phyloP scores from a whole-genome alignment of 2,113 vertebrate species.

The Mionectes macconnelli region DNA sequence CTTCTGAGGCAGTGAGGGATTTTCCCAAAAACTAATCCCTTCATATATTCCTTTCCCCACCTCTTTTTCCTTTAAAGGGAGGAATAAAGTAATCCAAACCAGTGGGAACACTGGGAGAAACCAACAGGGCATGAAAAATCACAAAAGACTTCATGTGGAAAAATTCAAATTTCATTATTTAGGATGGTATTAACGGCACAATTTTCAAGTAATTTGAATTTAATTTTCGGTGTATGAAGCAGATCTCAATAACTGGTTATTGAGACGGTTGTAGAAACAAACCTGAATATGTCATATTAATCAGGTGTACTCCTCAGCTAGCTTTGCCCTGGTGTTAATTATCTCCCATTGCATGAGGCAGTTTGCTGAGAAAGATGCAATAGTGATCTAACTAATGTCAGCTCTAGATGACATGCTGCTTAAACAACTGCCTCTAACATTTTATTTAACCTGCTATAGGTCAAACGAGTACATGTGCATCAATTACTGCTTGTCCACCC shows the following conservation, averaged over 20 bases:
- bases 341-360: slow-evolving; percentile 34
- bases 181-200: slow-evolving; percentile 31
- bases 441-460: slow-evolving; percentile 6
- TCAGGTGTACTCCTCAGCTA: slow-evolving; percentile 77
- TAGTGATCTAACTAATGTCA: background rate
- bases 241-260: slow-evolving; percentile 74
- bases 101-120: slow-evolving; percentile 36
- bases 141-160: slow-evolving; percentile 1
- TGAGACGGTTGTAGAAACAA: slow-evolving; percentile 75
- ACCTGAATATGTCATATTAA: slow-evolving; percentile 78
- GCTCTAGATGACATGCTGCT: slow-evolving; percentile 17
- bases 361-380: slow-evolving; percentile 29
- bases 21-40: background rate
- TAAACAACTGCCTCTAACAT: background rate
- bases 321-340: slow-evolving; percentile 73
- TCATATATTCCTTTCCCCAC: fast-evolving
- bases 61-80: background rate
- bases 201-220: slow-evolving; percentile 69
- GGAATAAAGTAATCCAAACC: slow-evolving; percentile 20
- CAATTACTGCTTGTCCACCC: background rate
- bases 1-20: background rate
- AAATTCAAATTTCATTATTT: slow-evolving; percentile 60
- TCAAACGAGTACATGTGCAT: slow-evolving; percentile 4
- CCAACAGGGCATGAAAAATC: slow-evolving; percentile 35
- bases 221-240: slow-evolving; percentile 70